These are phyloP conservation scores for Aspidiotus rigidus DNA, from an alignment of 2,888 invertebrate genomes.

Conservation along the genomic window DNA sequence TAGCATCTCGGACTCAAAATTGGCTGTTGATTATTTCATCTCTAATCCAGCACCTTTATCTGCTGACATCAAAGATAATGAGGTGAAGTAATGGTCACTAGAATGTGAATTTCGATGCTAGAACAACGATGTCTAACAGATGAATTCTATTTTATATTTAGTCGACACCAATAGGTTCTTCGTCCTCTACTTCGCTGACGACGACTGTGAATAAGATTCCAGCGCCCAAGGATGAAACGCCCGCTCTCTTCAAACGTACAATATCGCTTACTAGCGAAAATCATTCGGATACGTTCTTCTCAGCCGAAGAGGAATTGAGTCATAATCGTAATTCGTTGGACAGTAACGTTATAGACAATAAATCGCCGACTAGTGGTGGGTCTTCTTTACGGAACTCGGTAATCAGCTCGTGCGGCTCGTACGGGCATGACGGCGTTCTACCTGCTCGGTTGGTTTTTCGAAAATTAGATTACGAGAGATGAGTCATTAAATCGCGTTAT, in stretches of 20 bases:
- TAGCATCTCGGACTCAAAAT: slow-evolving; percentile 74
- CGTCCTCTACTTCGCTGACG: slow-evolving; percentile 20
- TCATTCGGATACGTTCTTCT: slow-evolving; percentile 84
- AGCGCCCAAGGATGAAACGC: slow-evolving; percentile 11
- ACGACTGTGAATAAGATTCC: slow-evolving; percentile 16
- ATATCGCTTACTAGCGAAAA: slow-evolving; percentile 82
- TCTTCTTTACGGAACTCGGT: slow-evolving; percentile 40
- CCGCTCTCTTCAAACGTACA: slow-evolving; percentile 59
- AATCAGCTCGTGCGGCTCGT: slow-evolving; percentile 25
- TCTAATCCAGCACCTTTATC: slow-evolving; percentile 13
- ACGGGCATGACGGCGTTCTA: slow-evolving; percentile 19
- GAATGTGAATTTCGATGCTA: background rate
- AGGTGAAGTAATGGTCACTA: no score
- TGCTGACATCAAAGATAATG: background rate
- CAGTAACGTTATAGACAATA: slow-evolving; percentile 33
- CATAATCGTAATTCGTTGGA: slow-evolving; percentile 27
- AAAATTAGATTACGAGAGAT: no score
- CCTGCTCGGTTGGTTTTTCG: background rate
- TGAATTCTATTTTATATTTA: background rate
- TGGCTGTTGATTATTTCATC: slow-evolving; percentile 64
- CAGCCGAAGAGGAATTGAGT: slow-evolving; percentile 79
- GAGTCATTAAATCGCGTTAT: background rate
- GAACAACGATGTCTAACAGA: background rate
- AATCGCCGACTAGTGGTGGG: slow-evolving; percentile 38
- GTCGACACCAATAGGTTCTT: slow-evolving; percentile 6